Percentiles rank a stretch among this genome's conserved stretches.
Conservation (phyloP, 2,797 vertebrate genomes). For the Threskiornis aethiopicus region DNA sequence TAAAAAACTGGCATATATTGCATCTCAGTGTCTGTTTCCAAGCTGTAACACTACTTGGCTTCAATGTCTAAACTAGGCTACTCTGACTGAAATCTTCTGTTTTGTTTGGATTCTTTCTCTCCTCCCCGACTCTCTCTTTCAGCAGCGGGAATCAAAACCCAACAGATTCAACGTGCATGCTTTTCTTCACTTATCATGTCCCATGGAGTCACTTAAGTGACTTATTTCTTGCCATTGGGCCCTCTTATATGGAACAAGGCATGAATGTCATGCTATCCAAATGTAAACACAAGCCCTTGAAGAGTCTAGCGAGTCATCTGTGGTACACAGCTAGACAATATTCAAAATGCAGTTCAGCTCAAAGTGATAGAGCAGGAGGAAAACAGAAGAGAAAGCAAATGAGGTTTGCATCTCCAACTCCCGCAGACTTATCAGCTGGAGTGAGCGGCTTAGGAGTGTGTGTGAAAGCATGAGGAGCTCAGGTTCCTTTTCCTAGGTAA, state of each 20-base stretch:
- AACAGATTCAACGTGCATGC: neutral
- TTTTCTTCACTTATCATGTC: neutral
- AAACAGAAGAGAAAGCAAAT: neutral
- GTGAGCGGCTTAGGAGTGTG: neutral
- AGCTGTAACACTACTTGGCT: neutral
- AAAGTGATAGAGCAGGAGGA: neutral
- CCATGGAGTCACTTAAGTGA: neutral
- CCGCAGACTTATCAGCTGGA: neutral
- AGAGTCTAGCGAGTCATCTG: neutral
- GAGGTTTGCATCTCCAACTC: neutral
- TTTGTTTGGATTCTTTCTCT: neutral
- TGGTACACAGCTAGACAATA: neutral
- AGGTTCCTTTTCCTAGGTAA: neutral
- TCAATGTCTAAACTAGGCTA: neutral
- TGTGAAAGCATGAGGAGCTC: neutral
- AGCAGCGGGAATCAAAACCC: neutral
- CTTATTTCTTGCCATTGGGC: neutral
- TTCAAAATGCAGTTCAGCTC: neutral
- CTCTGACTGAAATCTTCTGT: neutral
- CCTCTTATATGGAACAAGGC: neutral
- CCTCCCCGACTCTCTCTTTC: neutral
- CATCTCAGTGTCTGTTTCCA: neutral
- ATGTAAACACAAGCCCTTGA: neutral
- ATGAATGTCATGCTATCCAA: neutral
- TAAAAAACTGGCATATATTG: neutral